phyloP scores from a whole-genome alignment of 2,888 invertebrate genomes.

The Melikaiella ostensackeni region DNA sequence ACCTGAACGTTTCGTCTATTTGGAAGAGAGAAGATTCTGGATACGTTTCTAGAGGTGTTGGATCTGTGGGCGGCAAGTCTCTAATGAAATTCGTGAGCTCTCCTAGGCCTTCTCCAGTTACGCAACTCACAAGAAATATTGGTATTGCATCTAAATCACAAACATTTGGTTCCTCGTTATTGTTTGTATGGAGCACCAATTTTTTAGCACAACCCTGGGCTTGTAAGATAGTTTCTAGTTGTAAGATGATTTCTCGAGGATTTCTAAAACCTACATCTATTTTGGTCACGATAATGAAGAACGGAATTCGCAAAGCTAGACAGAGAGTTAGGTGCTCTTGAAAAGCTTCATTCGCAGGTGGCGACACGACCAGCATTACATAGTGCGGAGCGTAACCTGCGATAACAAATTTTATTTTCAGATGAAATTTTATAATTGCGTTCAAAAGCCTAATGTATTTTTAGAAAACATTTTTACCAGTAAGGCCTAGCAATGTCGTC shows the following conservation, averaged over 20 bases:
- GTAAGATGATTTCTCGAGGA: constrained; percentile 66
- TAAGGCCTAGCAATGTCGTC: constrained; percentile 96
- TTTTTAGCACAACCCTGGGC: constrained; percentile 70
- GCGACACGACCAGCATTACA: constrained; percentile 85
- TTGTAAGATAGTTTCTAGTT: constrained; percentile 68
- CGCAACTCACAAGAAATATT: constrained; percentile 94
- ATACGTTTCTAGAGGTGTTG: constrained; percentile 64
- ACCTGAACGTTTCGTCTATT: constrained; percentile 93
- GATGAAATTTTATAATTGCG: background rate
- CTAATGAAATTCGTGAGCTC: constrained; percentile 92
- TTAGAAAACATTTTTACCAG: constrained; percentile 77
- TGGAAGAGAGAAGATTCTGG: constrained; percentile 83
- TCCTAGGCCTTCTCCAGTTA: constrained; percentile 90
- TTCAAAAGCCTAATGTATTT: no score
- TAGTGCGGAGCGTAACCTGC: constrained; percentile 93
- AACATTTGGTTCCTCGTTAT: constrained; percentile 58
- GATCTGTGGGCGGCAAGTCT: constrained; percentile 81
- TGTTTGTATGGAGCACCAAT: constrained; percentile 64
- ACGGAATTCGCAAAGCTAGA: constrained; percentile 89
- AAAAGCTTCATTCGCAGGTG: constrained; percentile 72
- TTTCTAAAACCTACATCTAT: constrained; percentile 86
- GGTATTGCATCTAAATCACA: constrained; percentile 80
- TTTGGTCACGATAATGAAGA: constrained; percentile 96
- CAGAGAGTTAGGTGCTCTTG: constrained; percentile 94
- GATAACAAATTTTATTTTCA: constrained; percentile 25